These are phyloP conservation scores for Carettochelys insculpta DNA, from an alignment of 2,113 vertebrate genomes.

Conservation along the genomic window DNA sequence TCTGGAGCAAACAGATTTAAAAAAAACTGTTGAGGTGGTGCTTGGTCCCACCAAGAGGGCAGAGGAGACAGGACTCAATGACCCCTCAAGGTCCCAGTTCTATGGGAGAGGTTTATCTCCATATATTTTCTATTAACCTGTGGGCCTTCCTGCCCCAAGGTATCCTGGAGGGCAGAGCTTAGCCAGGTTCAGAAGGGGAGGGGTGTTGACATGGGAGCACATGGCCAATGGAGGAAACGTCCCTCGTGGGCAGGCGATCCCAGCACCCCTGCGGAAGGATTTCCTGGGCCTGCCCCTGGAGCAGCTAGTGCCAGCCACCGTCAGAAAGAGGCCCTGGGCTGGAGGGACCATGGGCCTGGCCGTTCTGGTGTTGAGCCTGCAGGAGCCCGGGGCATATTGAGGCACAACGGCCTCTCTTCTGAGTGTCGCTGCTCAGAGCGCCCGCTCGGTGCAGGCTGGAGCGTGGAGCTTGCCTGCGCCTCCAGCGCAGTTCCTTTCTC, in stretches of 20 bases:
- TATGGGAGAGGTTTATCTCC: too few species aligned
- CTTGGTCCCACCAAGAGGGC: too few species aligned
- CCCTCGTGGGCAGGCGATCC: neutral
- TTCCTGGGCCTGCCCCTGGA: neutral
- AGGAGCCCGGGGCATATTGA: neutral
- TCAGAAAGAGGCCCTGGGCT: neutral
- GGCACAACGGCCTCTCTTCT: neutral
- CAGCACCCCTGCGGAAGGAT: neutral
- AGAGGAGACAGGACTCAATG: too few species aligned
- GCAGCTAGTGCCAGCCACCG: neutral
- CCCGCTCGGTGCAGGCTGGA: too few species aligned
- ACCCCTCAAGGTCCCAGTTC: too few species aligned
- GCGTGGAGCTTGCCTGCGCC: too few species aligned
- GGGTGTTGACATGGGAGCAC: neutral
- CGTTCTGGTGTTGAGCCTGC: neutral
- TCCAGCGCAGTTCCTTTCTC: neutral
- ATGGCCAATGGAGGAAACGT: neutral
- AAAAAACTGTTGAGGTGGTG: too few species aligned
- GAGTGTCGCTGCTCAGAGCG: too few species aligned
- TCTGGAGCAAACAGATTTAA: too few species aligned
- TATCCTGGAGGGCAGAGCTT: neutral
- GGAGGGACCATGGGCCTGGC: neutral
- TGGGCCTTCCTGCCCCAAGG: neutral
- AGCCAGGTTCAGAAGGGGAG: rapidly evolving
- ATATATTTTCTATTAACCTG: too few species aligned